These are phyloP conservation scores for Bombus turneri DNA, from an alignment of 1,140 invertebrate genomes.

Conservation along the genomic window DNA sequence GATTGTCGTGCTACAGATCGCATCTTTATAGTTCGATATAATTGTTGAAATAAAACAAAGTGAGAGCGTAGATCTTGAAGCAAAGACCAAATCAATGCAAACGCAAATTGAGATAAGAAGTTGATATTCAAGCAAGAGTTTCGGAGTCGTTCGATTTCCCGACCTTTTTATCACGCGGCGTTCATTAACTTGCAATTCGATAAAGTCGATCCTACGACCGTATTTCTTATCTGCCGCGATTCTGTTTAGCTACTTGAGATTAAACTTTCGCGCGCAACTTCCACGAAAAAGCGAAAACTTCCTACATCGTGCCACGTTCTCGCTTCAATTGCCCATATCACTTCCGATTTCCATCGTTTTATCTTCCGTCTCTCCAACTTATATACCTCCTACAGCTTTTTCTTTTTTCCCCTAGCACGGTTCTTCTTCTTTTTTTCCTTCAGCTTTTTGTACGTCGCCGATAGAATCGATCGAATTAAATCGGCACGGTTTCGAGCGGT, in stretches of 20 bases:
- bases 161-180: constrained; percentile 55
- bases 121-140: constrained; percentile 18
- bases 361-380: background rate
- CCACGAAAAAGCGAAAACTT: constrained; percentile 53
- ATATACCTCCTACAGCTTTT: constrained; percentile 9
- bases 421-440: background rate
- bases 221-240: constrained; percentile 48
- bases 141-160: constrained; percentile 2
- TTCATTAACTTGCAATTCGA: constrained; percentile 63
- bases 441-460: background rate
- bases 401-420: background rate
- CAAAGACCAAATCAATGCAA: too few relatives aligned
- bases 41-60: too few relatives aligned
- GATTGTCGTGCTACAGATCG: too few relatives aligned
- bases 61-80: too few relatives aligned
- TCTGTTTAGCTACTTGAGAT: constrained; percentile 53
- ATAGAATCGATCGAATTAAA: constrained; percentile 43
- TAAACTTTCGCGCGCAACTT: constrained; percentile 62
- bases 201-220: constrained; percentile 56
- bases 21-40: too few relatives aligned
- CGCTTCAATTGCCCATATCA: constrained; percentile 58
- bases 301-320: constrained; percentile 33
- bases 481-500: background rate
- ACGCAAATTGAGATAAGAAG: background rate
- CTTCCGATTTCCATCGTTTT: constrained; percentile 40